phyloP scores from a whole-genome alignment of 2,113 vertebrate genomes.

The Macrotis lagotis region DNA sequence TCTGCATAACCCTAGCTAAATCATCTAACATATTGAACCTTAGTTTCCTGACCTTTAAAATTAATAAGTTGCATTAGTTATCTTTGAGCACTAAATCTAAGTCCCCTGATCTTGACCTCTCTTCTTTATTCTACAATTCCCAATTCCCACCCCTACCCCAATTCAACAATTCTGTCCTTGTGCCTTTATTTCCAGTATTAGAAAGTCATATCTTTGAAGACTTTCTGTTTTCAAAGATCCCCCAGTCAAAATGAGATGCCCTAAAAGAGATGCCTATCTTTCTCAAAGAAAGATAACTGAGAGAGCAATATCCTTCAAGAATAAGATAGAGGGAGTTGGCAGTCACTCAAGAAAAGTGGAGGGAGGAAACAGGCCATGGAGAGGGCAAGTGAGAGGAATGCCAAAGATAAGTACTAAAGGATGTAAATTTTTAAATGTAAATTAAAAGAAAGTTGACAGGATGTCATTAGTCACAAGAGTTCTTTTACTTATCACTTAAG shows the following conservation, averaged over 20 bases:
- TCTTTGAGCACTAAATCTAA: background rate
- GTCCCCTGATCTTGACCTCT: background rate
- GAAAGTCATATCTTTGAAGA: background rate
- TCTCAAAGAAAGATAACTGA: background rate
- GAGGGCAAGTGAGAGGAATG: background rate
- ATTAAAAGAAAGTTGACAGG: background rate
- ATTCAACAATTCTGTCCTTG: background rate
- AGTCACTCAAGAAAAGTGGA: background rate
- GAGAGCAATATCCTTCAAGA: background rate
- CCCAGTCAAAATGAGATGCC: slow-evolving; percentile 6
- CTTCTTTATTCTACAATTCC: background rate
- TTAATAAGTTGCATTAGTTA: no score
- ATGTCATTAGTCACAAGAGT: background rate
- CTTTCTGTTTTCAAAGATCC: slow-evolving; percentile 23
- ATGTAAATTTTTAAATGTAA: background rate
- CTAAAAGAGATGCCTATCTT: background rate
- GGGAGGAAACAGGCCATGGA: background rate
- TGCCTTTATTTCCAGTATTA: slow-evolving; percentile 2
- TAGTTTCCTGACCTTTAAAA: no score
- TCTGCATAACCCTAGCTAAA: no score
- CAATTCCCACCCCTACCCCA: background rate
- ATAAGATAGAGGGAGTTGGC: background rate
- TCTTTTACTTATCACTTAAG: background rate
- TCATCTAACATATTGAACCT: no score
- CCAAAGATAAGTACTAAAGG: background rate